Evolutionary conservation across 92 coral and sea anemone species (phyloP), one percentile per base, ranked within the genome.

Genomic region (Metridium senile): DNA sequence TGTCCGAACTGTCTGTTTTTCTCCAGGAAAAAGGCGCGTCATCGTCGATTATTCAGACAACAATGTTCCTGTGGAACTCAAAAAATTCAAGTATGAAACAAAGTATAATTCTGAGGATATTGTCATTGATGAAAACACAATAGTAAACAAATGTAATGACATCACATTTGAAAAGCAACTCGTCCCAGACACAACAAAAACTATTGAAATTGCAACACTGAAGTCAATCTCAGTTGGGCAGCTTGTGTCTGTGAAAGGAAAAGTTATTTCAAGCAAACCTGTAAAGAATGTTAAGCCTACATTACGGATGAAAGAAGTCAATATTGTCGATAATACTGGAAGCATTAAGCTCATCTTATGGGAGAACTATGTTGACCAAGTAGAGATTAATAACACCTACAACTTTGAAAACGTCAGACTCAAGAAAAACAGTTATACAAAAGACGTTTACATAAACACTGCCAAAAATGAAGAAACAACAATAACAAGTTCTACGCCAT

Each of bases 231-330:
- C 72, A 9, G 45, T 75, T 8, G 89, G 93, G 0, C 90, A 89
- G 33, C 56, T 76, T 25, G 64, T 89, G 8, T 79, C 93, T 9
- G 74, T 83, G 11, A 88, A 75, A 62, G 89, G 86, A 16, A 88
- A 79, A 33, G 80, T 83, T 3, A 71, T 66, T 61, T 23, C 51
- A 23, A 77, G 79, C 57, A 58, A 43, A 53, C 28, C 39, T 1
- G 27, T 31, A 3, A 28, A 63, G 58, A n/a, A 26, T 1, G 27
- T 45, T 1, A 29, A 69, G 30, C 8, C 20, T 28, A n/a, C 43
- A 0, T 70, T 80, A 0, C 43, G 57, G 43, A 32, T 74, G 61
- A 2, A 57, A 0, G 85, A 87, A 83, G 86, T 76, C 0, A 82
- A 69, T 13, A 80, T 88, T 23, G 81, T 84, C 18, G 93, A 88